Percentiles rank a stretch among this genome's conserved stretches.
Evolutionary conservation across 2,797 vertebrate genomes (phyloP).

Genomic region (Mormyrops boulengeri): DNA sequence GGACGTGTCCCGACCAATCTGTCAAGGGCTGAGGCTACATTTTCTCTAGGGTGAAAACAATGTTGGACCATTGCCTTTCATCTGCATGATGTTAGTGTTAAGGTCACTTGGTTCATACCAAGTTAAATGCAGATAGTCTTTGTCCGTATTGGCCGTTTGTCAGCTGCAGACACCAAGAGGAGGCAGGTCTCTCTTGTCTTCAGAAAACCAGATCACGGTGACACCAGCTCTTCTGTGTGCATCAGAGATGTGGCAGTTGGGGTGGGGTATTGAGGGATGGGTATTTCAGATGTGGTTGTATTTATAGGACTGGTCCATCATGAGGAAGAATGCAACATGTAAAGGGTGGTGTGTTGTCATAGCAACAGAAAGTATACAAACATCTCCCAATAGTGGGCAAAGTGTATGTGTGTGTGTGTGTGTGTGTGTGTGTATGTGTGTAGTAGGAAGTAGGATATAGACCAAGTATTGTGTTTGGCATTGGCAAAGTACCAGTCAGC

Average conservation of each 20-base stretch:
- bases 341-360: conserved; percentile 26
- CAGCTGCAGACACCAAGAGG: not conserved
- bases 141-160: conserved; percentile 32
- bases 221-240: conserved; percentile 18
- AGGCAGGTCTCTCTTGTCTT: conserved; percentile 23
- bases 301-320: no score
- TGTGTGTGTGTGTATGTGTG: not conserved
- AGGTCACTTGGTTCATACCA: conserved; percentile 24
- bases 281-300: not conserved
- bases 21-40: not conserved
- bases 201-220: not conserved
- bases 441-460: not conserved
- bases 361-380: conserved; percentile 37
- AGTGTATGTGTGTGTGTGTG: not conserved
- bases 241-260: conserved; percentile 5
- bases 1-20: not conserved
- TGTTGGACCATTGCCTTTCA: not conserved
- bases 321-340: conserved; percentile 14
- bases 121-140: conserved; percentile 39
- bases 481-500: not conserved
- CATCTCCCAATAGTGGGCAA: conserved; percentile 28
- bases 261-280: not conserved
- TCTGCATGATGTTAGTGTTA: conserved; percentile 4
- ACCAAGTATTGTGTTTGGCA: not conserved
- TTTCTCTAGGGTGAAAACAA: not conserved